phyloP scores from a whole-genome alignment of 53 echinoderm and acorn worm species.

The Holothuria scabra region DNA sequence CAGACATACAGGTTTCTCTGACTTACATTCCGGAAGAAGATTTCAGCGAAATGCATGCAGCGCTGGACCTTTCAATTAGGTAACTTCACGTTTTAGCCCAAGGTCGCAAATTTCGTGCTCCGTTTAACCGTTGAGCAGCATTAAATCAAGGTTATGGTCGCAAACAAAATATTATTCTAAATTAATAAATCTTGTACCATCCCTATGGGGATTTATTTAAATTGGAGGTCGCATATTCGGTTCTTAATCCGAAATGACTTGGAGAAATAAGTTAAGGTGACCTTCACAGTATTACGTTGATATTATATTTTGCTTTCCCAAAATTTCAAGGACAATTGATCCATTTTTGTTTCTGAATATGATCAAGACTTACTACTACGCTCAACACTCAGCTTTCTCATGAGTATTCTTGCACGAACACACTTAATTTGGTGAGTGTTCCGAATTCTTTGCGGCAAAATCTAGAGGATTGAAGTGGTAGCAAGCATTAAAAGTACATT shows the following conservation, averaged over 20 bases:
- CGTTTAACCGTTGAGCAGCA: constrained; percentile 19
- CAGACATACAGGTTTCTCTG: too few species aligned
- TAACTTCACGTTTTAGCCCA: constrained; percentile 1
- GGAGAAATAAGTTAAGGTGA: constrained; percentile 22
- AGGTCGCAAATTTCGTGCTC: constrained; percentile 6
- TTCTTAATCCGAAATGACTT: constrained; percentile 21
- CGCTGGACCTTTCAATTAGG: too few species aligned
- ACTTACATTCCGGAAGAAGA: too few species aligned
- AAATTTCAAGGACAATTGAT: constrained; percentile 8
- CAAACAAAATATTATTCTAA: constrained; percentile 32
- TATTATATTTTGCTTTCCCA: constrained; percentile 7
- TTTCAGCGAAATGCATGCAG: too few species aligned
- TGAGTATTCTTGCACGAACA: too few species aligned
- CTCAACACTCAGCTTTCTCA: too few species aligned
- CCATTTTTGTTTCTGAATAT: too few species aligned
- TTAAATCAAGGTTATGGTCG: constrained; percentile 2
- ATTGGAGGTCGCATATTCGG: background rate
- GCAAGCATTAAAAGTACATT: too few species aligned
- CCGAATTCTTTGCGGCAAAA: too few species aligned
- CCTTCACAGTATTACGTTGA: constrained; percentile 10
- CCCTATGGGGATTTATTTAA: background rate
- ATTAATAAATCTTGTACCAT: constrained; percentile 22
- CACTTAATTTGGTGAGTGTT: too few species aligned
- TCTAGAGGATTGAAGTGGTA: too few species aligned
- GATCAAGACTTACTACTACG: too few species aligned